Base-by-base conservation (phyloP, 1,140 invertebrate species). In the Harpegnathos saltator region DNA sequence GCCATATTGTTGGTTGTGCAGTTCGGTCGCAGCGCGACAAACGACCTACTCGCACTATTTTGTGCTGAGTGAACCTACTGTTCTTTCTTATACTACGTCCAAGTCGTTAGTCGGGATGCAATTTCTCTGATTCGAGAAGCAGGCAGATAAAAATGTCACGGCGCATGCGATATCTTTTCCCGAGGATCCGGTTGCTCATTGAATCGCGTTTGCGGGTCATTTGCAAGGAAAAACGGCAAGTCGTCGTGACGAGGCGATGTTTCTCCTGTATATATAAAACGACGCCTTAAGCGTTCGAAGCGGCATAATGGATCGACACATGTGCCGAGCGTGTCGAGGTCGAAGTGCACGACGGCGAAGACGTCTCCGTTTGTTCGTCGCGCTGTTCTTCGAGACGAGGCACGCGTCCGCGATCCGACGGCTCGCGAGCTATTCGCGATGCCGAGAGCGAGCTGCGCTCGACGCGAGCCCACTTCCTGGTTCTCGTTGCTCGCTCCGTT, bases 311-410 rank as follows among this genome's bases (percentile, higher is more conserved):
- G 50, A 24, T 44, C 26, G 14, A 62, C 17, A 62, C 48, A n/a
- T 17, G 3, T 26, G 24, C 11, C 72, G 24, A n/a, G 24, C 19
- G 3, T n/a, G n/a, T 24, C 54, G 80, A 69, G 66, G 24, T 52
- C 72, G 52, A 61, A 86, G 74, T 71, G 62, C 38, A 81, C n/a
- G 44, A 54, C 71, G 72, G 48, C 82, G 72, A 82, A 85, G 63
- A 81, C 66, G 61, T 54, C 33, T 85, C 65, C 29, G 50, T 82
- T 82, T 85, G 33, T 74, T 85, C 12, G 44, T 59, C n/a, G 59
- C 56, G 24, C 3, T 69, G 38, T 62, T 50, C 14, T 74, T n/a
- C 0, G 17, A 19, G 4, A 50, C 61, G 26, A 62, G 44, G n/a
- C 3, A 1, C 19, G 4, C 12, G n/a, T 29, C 61, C 0, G 17